Percentiles rank a stretch among this genome's conserved stretches.
phyloP scores from a whole-genome alignment of 2,888 invertebrate species.

The Campaea margaritaria region DNA sequence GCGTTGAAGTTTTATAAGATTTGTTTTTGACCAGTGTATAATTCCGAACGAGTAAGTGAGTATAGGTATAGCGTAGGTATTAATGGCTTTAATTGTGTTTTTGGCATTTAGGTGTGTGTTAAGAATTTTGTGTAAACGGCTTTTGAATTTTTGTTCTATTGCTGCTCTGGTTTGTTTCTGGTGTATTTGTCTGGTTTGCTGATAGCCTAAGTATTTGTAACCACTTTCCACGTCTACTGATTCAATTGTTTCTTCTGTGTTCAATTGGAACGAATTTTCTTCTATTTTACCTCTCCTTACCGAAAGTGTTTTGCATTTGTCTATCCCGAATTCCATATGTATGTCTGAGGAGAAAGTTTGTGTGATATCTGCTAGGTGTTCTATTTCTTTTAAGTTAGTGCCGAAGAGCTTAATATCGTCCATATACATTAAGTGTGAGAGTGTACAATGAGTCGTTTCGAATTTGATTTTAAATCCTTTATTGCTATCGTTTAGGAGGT shows the following conservation, averaged over 20 bases:
- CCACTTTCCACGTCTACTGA: neutral
- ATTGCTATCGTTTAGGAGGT: neutral
- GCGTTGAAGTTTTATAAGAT: neutral
- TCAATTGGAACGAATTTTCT: neutral
- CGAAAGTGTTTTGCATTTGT: conserved; percentile 20
- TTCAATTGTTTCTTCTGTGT: neutral
- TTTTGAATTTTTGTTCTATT: neutral
- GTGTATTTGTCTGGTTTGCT: neutral
- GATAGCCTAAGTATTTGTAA: neutral
- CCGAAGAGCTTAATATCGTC: conserved; percentile 1
- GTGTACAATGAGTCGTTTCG: no score
- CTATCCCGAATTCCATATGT: conserved; percentile 18
- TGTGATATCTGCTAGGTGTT: conserved; percentile 17
- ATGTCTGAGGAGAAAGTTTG: conserved; percentile 17
- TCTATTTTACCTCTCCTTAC: neutral
- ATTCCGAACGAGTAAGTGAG: neutral
- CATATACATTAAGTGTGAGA: neutral
- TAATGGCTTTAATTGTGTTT: neutral
- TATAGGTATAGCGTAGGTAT: neutral
- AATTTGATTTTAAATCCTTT: neutral
- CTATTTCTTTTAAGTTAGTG: neutral
- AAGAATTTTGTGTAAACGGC: neutral
- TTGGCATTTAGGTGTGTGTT: neutral
- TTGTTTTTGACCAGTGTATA: neutral
- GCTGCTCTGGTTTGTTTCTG: no score